These are phyloP conservation scores for Oreochromis grahami DNA, from an alignment of 2,797 vertebrate species.

Conservation along the genomic window DNA sequence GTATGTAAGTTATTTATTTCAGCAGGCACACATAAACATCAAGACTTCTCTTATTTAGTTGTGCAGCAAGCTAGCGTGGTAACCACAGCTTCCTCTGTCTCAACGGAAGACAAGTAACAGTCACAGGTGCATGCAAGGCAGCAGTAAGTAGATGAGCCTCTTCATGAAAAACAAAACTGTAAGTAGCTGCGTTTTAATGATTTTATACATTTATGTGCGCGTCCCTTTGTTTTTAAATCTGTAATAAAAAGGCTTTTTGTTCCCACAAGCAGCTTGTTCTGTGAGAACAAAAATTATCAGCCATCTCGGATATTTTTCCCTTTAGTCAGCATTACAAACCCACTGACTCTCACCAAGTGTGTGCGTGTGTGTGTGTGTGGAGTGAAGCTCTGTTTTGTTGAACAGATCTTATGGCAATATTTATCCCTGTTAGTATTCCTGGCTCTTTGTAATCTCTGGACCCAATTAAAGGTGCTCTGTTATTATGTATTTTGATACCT, in stretches of 20 bases:
- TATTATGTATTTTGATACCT: slow-evolving; percentile 51
- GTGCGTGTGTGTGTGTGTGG: background rate
- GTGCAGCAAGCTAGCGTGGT: background rate
- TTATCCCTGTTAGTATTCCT: slow-evolving; percentile 15
- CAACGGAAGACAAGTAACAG: slow-evolving; percentile 23
- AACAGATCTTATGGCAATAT: slow-evolving; percentile 20
- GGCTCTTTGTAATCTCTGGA: slow-evolving; percentile 29
- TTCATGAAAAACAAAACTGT: slow-evolving; percentile 7
- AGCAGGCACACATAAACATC: background rate
- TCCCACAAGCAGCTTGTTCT: background rate
- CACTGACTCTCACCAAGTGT: background rate
- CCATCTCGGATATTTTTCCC: background rate
- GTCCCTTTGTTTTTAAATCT: background rate
- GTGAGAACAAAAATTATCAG: background rate
- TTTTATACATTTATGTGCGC: background rate
- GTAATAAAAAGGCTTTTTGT: background rate
- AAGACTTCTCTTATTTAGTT: background rate
- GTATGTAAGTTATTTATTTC: background rate
- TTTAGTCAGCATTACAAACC: background rate
- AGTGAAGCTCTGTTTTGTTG: slow-evolving; percentile 1
- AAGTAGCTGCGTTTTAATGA: background rate
- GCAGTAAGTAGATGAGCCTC: background rate
- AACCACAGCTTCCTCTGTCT: slow-evolving; percentile 71
- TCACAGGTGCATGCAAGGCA: slow-evolving; percentile 30
- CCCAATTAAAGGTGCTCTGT: slow-evolving; percentile 38